Conservation (phyloP, 2,113 vertebrate genomes). For the Cyprinus carpio region DNA sequence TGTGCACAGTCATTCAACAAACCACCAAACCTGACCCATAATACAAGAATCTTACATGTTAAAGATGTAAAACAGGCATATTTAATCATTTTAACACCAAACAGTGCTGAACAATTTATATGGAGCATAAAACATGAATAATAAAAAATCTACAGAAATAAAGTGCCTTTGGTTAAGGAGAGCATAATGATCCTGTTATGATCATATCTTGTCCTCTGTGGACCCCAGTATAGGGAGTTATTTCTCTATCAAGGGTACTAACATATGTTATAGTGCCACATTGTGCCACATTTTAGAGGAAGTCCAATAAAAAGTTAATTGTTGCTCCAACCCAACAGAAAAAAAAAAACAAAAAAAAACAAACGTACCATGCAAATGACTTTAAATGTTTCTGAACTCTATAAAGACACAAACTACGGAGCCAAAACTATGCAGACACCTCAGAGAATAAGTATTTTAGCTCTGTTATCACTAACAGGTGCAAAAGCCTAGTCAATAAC, state of each 20-base stretch:
- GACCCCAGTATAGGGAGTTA: constrained; percentile 54
- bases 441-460: neutral
- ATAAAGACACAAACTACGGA: neutral
- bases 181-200: constrained; percentile 51
- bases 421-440: neutral
- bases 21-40: neutral
- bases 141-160: constrained; percentile 57
- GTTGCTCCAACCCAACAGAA: neutral
- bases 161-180: constrained; percentile 55
- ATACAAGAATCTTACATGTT: neutral
- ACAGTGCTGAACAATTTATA: constrained; percentile 53
- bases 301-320: neutral
- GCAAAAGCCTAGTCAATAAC: too few species aligned
- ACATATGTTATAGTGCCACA: constrained; percentile 26
- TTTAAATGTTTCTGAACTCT: constrained; percentile 5
- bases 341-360: neutral
- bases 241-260: constrained; percentile 51
- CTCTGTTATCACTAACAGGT: neutral
- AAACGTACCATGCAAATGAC: neutral
- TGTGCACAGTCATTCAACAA: neutral
- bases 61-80: neutral
- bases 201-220: constrained; percentile 49
- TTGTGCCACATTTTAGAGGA: constrained; percentile 1
- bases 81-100: constrained; percentile 53
- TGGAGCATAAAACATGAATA: constrained; percentile 60